phyloP scores from a whole-genome alignment of 2,888 invertebrate species.

The Himalopsyche tibetana region DNA sequence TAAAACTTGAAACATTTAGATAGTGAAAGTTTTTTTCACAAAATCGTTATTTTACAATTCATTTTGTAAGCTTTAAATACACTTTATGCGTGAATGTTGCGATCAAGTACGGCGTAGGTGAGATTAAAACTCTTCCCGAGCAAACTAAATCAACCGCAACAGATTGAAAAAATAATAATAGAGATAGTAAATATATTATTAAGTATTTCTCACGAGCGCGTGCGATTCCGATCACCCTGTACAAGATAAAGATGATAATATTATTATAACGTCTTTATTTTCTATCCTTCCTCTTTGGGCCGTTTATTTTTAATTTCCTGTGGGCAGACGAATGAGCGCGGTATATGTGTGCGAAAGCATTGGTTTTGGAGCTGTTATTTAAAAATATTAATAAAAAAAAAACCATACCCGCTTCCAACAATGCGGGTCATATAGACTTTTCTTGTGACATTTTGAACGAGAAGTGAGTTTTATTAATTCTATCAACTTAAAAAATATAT shows the following conservation, averaged over 20 bases:
- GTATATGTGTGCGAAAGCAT: slow-evolving; percentile 47
- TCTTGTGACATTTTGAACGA: too few relatives aligned
- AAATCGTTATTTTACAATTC: too few relatives aligned
- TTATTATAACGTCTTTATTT: slow-evolving; percentile 65
- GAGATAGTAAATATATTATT: slow-evolving; percentile 23
- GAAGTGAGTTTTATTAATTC: too few relatives aligned
- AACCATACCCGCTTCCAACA: too few relatives aligned
- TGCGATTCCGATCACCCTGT: slow-evolving; percentile 52
- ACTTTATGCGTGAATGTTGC: not conserved
- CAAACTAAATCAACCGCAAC: not conserved
- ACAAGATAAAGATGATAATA: slow-evolving; percentile 59
- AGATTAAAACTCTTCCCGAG: not conserved
- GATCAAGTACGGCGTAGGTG: not conserved
- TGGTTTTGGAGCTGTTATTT: slow-evolving; percentile 24
- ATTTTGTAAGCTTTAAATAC: not conserved
- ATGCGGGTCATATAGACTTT: too few relatives aligned
- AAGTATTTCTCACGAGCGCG: slow-evolving; percentile 39
- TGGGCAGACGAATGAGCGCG: slow-evolving; percentile 55
- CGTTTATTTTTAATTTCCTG: slow-evolving; percentile 66
- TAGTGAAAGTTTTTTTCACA: too few relatives aligned
- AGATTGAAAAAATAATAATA: slow-evolving; percentile 11
- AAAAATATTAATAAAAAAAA: not conserved
- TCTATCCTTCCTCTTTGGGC: slow-evolving; percentile 63
- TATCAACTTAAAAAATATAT: too few relatives aligned
- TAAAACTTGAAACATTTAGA: too few relatives aligned